Evolutionary conservation across 2,113 vertebrate species (phyloP), one percentile per base, ranked within the genome.

Genomic region (Gymnobelideus leadbeateri): DNA sequence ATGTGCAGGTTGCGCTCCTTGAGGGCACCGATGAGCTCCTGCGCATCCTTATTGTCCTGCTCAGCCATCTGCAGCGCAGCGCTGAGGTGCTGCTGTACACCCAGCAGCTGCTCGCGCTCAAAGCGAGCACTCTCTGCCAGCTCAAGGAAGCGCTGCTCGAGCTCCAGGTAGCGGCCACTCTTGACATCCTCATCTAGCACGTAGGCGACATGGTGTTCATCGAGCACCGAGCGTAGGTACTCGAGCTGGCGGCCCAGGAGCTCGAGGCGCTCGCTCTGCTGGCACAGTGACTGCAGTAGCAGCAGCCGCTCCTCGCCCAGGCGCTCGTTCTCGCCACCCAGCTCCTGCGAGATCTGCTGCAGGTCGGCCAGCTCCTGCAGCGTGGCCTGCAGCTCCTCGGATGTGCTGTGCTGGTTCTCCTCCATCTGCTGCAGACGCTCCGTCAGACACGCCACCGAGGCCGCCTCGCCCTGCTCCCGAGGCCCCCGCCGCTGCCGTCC

Each of bases 391-490:
- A 99, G 99, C 96, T 99, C 99, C 98, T 99, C 99, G 0, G 99
- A 98, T 0, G 99, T 99, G 77, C 99, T 99, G 97, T 99, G 99
- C 31, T 99, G 99, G 96, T 99, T 99, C 98, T 99, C 99, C 52
- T 99, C 99, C 99, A 99, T 99, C 96, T 99, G 99, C 97, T 99
- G 99, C 93, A 99, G 99, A 26, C 99, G 98, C 94, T 99, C 99
- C 0, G 99, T 99, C 97, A 99, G 96, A 97, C 99, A 99, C 23
- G 99, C 99, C 8, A 99, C 99, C 0, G 99, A 99, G 68, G 99
- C 99, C 77, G 99, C 99, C 2, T 99, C 99, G 2, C 99, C 98
- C 0, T 99, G 99, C 89, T 99, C 99, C 0, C 99, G 99, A 97
- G 99, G 99, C 55, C 99, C 99, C 95, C 99, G 99, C 16, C 99